Conservation (phyloP, 2,888 invertebrate species). For the Pachydiplax longipennis region DNA sequence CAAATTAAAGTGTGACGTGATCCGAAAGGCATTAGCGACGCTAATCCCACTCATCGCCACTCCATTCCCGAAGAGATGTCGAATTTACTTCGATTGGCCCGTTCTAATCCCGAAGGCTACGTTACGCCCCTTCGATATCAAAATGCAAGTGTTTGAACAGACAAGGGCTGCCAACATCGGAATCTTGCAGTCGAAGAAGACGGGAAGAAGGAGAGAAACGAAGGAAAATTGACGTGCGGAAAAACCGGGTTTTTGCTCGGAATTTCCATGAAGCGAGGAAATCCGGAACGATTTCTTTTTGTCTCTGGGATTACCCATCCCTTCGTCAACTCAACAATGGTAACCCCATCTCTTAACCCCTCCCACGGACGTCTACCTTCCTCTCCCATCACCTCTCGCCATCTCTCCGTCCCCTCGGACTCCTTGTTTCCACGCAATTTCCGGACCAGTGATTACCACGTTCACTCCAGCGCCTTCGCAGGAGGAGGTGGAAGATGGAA, state of each 20-base stretch:
- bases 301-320: background rate
- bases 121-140: background rate
- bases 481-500: background rate
- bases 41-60: background rate
- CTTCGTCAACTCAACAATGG: slow-evolving; percentile 2
- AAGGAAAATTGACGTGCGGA: background rate
- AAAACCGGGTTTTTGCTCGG: background rate
- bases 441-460: slow-evolving; percentile 42
- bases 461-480: slow-evolving; percentile 5
- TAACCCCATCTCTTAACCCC: background rate
- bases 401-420: background rate
- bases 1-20: too few relatives aligned
- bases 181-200: background rate
- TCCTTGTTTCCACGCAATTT: slow-evolving; percentile 29
- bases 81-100: background rate
- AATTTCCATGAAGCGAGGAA: background rate
- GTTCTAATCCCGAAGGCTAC: background rate
- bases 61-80: background rate
- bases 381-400: background rate
- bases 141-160: background rate
- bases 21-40: background rate
- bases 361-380: background rate
- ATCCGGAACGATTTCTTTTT: background rate
- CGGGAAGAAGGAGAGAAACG: background rate
- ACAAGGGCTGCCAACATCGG: background rate